Evolutionary conservation across 2,888 invertebrate species (phyloP).

Genomic region (Flabesymbios commensalis): DNA sequence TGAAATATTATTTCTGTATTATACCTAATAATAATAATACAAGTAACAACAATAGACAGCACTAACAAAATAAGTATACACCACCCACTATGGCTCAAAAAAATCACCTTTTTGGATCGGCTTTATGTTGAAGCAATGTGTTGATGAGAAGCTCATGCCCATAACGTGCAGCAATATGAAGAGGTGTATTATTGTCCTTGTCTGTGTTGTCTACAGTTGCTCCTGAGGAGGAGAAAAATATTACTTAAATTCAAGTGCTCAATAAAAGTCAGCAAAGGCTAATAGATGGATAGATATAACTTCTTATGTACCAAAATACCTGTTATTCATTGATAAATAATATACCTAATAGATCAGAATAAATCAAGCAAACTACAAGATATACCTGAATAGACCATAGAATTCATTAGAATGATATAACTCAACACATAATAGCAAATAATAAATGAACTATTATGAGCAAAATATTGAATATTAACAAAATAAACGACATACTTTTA

Average conservation of each 20-base stretch:
- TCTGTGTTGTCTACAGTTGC: slow-evolving; percentile 67
- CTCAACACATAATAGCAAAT: no score
- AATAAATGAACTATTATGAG: no score
- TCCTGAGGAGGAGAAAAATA: slow-evolving; percentile 59
- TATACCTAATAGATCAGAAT: no score
- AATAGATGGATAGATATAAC: not conserved
- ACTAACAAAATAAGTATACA: not conserved
- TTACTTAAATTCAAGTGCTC: not conserved
- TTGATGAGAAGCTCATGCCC: slow-evolving; percentile 68
- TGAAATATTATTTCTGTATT: not conserved
- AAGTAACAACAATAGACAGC: not conserved
- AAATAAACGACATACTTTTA: no score
- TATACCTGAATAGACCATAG: no score
- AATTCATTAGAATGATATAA: no score
- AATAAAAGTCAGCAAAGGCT: not conserved
- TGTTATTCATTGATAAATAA: no score
- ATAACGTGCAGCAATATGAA: slow-evolving; percentile 71
- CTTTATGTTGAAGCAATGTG: slow-evolving; percentile 64
- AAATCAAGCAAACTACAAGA: no score
- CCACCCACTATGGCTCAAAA: not conserved
- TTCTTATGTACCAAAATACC: no score
- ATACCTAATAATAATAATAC: not conserved
- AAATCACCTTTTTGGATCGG: slow-evolving; percentile 62
- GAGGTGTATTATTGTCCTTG: slow-evolving; percentile 68
- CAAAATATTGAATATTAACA: no score